Evolutionary conservation across 1,140 invertebrate species (phyloP).

Genomic region (Pseudoatta argentina): DNA sequence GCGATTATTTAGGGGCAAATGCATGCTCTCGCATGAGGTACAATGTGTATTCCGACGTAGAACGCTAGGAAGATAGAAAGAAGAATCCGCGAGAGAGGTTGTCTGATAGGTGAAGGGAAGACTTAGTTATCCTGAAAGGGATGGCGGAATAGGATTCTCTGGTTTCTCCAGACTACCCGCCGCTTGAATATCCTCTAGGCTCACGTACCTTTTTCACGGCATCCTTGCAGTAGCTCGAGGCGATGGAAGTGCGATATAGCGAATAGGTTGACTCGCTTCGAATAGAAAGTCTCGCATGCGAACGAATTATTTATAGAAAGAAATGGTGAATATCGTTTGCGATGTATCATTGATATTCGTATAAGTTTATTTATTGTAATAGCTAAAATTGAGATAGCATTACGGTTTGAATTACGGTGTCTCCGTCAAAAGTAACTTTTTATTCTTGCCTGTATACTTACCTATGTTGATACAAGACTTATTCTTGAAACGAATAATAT

Average conservation of each 20-base stretch:
- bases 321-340: slow-evolving; percentile 4
- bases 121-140: slow-evolving; percentile 75
- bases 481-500: neutral
- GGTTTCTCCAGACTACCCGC: slow-evolving; percentile 55
- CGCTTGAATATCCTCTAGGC: slow-evolving; percentile 48
- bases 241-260: slow-evolving; percentile 58
- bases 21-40: slow-evolving; percentile 13
- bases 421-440: neutral
- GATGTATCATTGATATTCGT: slow-evolving; percentile 2
- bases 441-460: neutral
- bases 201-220: slow-evolving; percentile 66
- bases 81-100: slow-evolving; percentile 32
- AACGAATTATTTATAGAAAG: slow-evolving; percentile 22
- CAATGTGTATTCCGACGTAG: neutral
- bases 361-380: neutral
- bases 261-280: slow-evolving; percentile 17
- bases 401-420: neutral
- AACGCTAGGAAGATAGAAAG: slow-evolving; percentile 32
- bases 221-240: slow-evolving; percentile 20
- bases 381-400: neutral
- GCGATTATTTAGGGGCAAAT: slow-evolving; percentile 70
- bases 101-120: slow-evolving; percentile 68
- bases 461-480: neutral
- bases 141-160: slow-evolving; percentile 68
- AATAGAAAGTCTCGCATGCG: slow-evolving; percentile 6